phyloP scores from a whole-genome alignment of 1,140 invertebrate species.

The Ooceraea biroi region DNA sequence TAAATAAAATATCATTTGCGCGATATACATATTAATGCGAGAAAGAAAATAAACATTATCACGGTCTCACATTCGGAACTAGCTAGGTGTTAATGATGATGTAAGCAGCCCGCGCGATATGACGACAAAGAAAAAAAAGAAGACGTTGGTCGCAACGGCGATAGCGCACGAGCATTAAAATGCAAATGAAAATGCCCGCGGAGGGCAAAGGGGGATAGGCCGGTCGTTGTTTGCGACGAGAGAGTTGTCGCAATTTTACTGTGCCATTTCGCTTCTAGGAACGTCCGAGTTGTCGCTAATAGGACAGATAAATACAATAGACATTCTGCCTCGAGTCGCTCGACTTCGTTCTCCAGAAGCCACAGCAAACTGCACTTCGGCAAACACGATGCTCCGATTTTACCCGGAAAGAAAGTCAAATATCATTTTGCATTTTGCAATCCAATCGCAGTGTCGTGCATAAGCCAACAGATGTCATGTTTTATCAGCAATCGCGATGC shows the following conservation, averaged over 20 bases:
- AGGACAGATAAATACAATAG: constrained; percentile 41
- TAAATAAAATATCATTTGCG: too few relatives aligned
- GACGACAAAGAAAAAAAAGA: constrained; percentile 14
- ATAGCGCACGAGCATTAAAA: constrained; percentile 62
- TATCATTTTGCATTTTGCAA: not conserved
- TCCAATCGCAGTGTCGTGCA: not conserved
- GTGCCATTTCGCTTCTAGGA: constrained; percentile 22
- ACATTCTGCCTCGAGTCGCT: not conserved
- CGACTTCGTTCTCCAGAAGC: not conserved
- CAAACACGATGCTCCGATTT: constrained; percentile 10
- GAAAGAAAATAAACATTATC: too few relatives aligned
- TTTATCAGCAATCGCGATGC: constrained; percentile 18
- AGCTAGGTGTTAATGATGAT: not conserved
- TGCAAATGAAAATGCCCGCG: constrained; percentile 61
- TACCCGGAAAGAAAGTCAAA: constrained; percentile 21
- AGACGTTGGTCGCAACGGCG: not conserved
- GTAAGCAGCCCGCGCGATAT: constrained; percentile 17
- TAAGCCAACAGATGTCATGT: constrained; percentile 6
- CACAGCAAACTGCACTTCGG: not conserved
- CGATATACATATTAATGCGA: too few relatives aligned
- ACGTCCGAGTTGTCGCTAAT: constrained; percentile 39
- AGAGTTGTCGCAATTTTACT: constrained; percentile 24
- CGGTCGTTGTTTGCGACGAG: constrained; percentile 9
- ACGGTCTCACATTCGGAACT: too few relatives aligned
- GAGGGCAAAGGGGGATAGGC: constrained; percentile 19